These are phyloP conservation scores for Myotis lucifugus DNA, from an alignment of 2,113 vertebrate genomes.

Conservation along the genomic window DNA sequence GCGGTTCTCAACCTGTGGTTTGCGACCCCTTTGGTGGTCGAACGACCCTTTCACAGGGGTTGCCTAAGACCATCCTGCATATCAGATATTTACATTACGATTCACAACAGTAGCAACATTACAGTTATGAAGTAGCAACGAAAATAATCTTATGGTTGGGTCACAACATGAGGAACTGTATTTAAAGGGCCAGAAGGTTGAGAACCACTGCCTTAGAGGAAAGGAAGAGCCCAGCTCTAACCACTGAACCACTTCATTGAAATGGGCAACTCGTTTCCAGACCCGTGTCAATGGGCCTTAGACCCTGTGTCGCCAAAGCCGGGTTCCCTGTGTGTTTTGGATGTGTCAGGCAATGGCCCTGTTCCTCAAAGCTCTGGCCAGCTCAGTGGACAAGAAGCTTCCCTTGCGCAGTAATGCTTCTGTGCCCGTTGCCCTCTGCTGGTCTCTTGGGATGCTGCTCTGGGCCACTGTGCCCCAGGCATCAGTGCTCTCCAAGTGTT, in stretches of 20 bases:
- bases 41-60: too few species aligned
- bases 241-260: not conserved
- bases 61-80: too few species aligned
- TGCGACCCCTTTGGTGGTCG: too few species aligned
- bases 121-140: too few species aligned
- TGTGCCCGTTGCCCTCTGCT: not conserved
- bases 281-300: not conserved
- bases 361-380: not conserved
- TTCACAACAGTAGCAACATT: too few species aligned
- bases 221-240: not conserved
- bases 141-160: too few species aligned
- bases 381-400: not conserved
- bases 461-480: not conserved
- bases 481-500: not conserved
- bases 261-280: not conserved
- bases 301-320: not conserved
- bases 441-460: not conserved
- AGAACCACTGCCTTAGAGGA: not conserved
- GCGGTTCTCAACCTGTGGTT: too few species aligned
- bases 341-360: not conserved
- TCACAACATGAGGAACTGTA: too few species aligned
- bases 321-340: not conserved
- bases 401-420: not conserved
- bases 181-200: too few species aligned
- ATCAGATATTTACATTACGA: too few species aligned